phyloP scores from a whole-genome alignment of 2,797 vertebrate species.

The Pyrrhura leucotis region DNA sequence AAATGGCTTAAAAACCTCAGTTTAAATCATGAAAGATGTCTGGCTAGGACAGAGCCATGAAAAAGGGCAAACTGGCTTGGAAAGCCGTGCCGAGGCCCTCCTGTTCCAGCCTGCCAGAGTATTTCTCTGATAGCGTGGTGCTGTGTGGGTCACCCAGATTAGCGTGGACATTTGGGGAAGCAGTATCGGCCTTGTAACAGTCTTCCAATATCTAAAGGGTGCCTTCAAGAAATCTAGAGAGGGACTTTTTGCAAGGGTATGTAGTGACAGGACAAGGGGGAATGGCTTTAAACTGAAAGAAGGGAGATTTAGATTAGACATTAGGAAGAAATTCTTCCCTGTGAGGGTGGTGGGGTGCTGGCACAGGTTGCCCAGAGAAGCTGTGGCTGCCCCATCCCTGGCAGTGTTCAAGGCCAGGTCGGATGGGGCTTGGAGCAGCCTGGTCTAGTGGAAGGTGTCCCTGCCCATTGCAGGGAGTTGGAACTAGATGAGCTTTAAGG shows the following conservation, averaged over 20 bases:
- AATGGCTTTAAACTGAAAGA: neutral
- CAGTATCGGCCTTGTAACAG: neutral
- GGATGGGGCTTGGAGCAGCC: neutral
- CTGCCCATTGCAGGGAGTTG: neutral
- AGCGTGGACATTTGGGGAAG: neutral
- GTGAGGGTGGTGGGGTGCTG: neutral
- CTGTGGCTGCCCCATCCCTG: neutral
- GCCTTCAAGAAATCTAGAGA: neutral
- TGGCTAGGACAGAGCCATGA: neutral
- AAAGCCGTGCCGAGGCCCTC: neutral
- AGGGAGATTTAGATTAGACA: neutral
- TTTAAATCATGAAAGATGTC: neutral
- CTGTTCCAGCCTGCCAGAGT: neutral
- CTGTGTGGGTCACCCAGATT: neutral
- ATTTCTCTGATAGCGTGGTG: rapidly evolving
- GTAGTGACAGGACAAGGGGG: neutral
- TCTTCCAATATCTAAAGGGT: neutral
- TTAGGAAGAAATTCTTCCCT: neutral
- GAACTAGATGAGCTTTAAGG: neutral
- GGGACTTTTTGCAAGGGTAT: neutral
- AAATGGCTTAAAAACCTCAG: neutral
- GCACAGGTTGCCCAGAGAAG: neutral
- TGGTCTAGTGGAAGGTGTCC: neutral
- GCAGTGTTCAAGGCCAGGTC: neutral
- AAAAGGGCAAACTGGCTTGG: neutral